Conservation (phyloP, 2,113 vertebrate genomes). For the Stictonetta naevosa region DNA sequence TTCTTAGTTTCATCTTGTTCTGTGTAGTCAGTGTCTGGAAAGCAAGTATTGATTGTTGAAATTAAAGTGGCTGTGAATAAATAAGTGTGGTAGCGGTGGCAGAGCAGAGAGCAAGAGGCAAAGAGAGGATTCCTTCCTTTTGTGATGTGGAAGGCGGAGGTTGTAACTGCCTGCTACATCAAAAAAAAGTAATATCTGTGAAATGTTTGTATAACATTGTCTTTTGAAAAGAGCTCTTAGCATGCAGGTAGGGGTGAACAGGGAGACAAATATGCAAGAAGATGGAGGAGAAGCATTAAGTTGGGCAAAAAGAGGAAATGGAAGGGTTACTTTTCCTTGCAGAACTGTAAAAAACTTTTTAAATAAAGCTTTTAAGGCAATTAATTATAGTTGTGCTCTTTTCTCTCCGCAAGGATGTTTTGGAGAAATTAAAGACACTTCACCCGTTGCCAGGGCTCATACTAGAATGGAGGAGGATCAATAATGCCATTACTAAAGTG, state of each 20-base stretch:
- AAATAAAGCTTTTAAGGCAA: background rate
- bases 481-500: conserved; percentile 94
- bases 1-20: background rate
- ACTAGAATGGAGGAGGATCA: conserved; percentile 96
- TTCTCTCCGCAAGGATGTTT: conserved; percentile 82
- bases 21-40: background rate
- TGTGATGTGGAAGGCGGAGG: background rate
- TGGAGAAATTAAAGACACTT: conserved; percentile 90
- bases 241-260: background rate
- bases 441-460: conserved; percentile 92
- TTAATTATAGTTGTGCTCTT: conserved; percentile 10
- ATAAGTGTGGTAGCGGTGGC: background rate
- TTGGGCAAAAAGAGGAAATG: background rate
- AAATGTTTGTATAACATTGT: background rate
- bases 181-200: background rate
- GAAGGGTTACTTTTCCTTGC: background rate
- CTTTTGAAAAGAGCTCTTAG: conserved; percentile 2
- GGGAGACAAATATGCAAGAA: conserved; percentile 2
- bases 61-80: background rate
- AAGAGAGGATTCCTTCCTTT: background rate
- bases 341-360: conserved; percentile 3
- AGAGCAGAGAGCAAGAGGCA: background rate
- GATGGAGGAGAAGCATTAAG: background rate
- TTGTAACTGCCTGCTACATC: background rate
- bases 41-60: conserved; percentile 30